phyloP scores from a whole-genome alignment of 2,888 invertebrate genomes.

The Candidula unifasciata region DNA sequence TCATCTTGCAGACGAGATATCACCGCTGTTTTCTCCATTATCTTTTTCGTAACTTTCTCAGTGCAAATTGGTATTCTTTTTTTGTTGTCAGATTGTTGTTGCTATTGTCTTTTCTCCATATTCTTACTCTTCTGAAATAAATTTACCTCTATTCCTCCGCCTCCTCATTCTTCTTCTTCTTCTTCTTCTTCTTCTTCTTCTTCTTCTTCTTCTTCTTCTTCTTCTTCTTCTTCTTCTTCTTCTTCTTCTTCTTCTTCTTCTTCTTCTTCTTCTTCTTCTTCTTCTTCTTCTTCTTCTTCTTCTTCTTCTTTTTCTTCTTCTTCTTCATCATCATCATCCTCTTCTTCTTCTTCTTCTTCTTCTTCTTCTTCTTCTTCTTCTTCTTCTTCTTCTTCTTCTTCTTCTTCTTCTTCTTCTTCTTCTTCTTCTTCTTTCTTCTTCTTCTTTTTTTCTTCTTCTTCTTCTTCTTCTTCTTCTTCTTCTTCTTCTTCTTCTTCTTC shows the following conservation, averaged over 20 bases:
- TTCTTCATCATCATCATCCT: slow-evolving; percentile 13
- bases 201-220: neutral
- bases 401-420: slow-evolving; percentile 1
- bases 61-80: too few species aligned
- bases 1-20: neutral
- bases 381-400: neutral
- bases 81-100: too few species aligned
- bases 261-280: slow-evolving; percentile 15
- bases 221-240: slow-evolving; percentile 16
- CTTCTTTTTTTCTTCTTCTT: slow-evolving; percentile 3
- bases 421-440: slow-evolving; percentile 3
- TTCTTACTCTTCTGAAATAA: too few species aligned
- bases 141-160: too few species aligned
- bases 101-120: too few species aligned
- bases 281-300: neutral
- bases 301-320: neutral
- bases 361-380: neutral
- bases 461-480: slow-evolving; percentile 26
- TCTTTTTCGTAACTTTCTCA: too few species aligned
- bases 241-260: slow-evolving; percentile 25
- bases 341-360: slow-evolving; percentile 9
- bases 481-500: slow-evolving; percentile 4
- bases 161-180: too few species aligned
- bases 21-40: neutral
- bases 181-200: neutral